These are phyloP conservation scores for Aphodius granarius DNA, from an alignment of 2,888 invertebrate genomes.

Conservation along the genomic window DNA sequence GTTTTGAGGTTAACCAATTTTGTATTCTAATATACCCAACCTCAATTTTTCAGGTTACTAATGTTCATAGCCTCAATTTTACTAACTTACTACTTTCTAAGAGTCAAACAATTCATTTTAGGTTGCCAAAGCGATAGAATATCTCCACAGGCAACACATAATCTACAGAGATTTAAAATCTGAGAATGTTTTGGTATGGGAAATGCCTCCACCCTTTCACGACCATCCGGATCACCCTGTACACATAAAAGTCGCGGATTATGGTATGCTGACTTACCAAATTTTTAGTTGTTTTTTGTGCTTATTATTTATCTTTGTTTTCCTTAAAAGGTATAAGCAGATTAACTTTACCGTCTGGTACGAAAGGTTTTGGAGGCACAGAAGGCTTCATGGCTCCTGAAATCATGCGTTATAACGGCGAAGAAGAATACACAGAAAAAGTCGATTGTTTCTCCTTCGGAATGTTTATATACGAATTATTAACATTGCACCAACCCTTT, in stretches of 20 bases:
- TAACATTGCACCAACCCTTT: conserved; percentile 92
- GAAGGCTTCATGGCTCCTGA: conserved; percentile 99
- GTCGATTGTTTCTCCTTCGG: conserved; percentile 99
- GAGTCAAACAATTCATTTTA: neutral
- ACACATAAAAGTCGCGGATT: conserved; percentile 95
- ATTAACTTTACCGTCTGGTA: conserved; percentile 84
- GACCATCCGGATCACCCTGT: conserved; percentile 69
- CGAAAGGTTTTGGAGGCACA: conserved; percentile 97
- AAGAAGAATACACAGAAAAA: conserved; percentile 98
- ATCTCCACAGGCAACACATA: conserved; percentile 89
- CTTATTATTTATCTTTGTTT: neutral
- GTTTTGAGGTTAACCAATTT: conserved; percentile 15
- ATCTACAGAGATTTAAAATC: conserved; percentile 94
- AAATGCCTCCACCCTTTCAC: conserved; percentile 80
- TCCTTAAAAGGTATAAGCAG: conserved; percentile 73
- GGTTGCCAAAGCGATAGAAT: conserved; percentile 91
- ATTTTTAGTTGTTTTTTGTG: neutral
- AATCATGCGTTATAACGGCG: conserved; percentile 97
- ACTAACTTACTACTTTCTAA: too few species aligned
- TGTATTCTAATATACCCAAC: neutral
- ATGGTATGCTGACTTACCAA: conserved; percentile 62
- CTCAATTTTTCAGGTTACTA: too few species aligned
- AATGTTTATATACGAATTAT: conserved; percentile 95
- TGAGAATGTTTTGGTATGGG: conserved; percentile 98
- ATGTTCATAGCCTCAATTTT: too few species aligned